Evolutionary conservation across 2,113 vertebrate species (phyloP).

Genomic region (Perccottus glenii): DNA sequence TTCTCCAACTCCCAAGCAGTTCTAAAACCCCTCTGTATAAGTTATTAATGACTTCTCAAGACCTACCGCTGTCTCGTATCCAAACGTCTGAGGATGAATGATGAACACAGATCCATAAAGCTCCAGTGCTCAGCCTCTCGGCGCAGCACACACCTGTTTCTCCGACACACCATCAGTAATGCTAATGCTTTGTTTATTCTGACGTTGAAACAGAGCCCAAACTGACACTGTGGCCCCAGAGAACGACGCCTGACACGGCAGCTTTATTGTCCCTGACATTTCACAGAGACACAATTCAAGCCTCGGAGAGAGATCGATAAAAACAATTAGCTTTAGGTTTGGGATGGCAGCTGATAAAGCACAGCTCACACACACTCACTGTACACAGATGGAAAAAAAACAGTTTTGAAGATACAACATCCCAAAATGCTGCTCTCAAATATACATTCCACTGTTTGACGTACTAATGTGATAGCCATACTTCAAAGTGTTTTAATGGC

Average conservation of each 20-base stretch:
- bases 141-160: conserved; percentile 13
- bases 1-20: too few species aligned
- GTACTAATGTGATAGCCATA: too few species aligned
- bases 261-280: conserved; percentile 35
- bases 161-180: conserved; percentile 40
- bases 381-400: background rate
- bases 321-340: conserved; percentile 33
- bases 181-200: conserved; percentile 46
- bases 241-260: conserved; percentile 35
- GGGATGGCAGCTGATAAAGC: conserved; percentile 14
- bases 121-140: background rate
- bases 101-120: conserved; percentile 15
- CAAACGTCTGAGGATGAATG: conserved; percentile 21
- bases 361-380: too few species aligned
- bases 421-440: too few species aligned
- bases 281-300: conserved; percentile 9
- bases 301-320: conserved; percentile 26
- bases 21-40: background rate
- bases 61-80: conserved; percentile 11
- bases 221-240: conserved; percentile 42
- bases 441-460: too few species aligned
- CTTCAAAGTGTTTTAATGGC: too few species aligned
- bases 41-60: conserved; percentile 29
- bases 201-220: conserved; percentile 42
- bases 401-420: too few species aligned